phyloP scores from a whole-genome alignment of 2,797 vertebrate genomes.

The Apogon talboti region DNA sequence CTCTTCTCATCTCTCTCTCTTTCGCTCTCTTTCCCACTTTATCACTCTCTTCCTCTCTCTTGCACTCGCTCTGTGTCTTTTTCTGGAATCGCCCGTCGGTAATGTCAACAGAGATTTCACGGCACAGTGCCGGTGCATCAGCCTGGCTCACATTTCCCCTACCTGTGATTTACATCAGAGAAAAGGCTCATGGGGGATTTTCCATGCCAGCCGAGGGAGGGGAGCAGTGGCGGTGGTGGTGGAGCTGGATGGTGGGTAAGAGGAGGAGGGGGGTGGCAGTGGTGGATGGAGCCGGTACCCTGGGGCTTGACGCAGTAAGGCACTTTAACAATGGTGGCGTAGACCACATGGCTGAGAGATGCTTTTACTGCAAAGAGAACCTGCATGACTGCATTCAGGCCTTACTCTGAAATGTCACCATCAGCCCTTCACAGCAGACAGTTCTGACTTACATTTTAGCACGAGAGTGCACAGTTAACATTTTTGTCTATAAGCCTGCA shows the following conservation, averaged over 20 bases:
- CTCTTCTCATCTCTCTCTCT: conserved; percentile 38
- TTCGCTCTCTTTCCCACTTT: conserved; percentile 46
- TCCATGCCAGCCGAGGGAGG: conserved; percentile 51
- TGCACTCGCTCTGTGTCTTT: conserved; percentile 63
- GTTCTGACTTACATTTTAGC: conserved; percentile 14
- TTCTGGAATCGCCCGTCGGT: conserved; percentile 73
- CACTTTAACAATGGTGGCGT: conserved; percentile 68
- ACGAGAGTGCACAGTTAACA: not conserved
- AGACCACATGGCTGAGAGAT: conserved; percentile 62
- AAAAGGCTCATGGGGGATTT: conserved; percentile 75
- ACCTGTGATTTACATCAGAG: conserved; percentile 83
- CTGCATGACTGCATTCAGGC: conserved; percentile 57
- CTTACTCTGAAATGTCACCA: conserved; percentile 62
- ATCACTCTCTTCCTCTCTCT: conserved; percentile 43
- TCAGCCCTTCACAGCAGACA: conserved; percentile 16
- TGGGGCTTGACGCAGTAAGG: conserved; percentile 62
- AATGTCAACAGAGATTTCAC: conserved; percentile 83
- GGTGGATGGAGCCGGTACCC: conserved; percentile 38
- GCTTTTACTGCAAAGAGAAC: conserved; percentile 68
- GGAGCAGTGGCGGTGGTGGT: conserved; percentile 8
- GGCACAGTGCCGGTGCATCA: conserved; percentile 74
- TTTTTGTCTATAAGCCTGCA: not conserved
- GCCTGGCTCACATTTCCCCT: conserved; percentile 69
- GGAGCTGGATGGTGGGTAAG: conserved; percentile 1
- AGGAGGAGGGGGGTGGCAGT: conserved; percentile 10